Base-by-base conservation (phyloP, 2,797 vertebrate genomes). In the Myotis findleyi region DNA sequence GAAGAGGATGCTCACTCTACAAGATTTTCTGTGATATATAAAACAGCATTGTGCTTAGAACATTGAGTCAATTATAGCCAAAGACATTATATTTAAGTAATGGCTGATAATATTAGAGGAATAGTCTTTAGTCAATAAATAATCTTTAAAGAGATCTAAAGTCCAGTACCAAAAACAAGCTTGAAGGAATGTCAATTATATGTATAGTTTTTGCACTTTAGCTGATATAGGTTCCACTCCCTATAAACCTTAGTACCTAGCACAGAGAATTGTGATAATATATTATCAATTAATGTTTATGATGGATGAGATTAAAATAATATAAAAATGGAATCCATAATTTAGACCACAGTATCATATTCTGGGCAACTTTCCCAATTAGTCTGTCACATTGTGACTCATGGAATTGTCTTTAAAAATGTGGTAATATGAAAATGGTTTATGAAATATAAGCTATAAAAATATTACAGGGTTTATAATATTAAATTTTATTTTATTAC, bases 71-170 rank as follows among this genome's bases (percentile, higher is more conserved):
- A 14, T 14, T 79, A 27, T 18, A 13, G 38, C 21, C 47, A 91
- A 75, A 72, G 7, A 81, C 1, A 12, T 2, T 8, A 44, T 47
- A 30, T 89, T 82, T 87, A 80, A 14, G 66, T 36, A 59, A 82
- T 4, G 33, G 73, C 10, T 83, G 12, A 16, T 14, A 25, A 90
- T 51, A 64, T 82, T 64, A 82, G 8, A 92, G 77, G 6, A 92
- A 73, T 2, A 81, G 33, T n/a, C 69, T 33, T 75, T 69, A 73
- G 41, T 53, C 69, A 88, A 44, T 41, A 30, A 93, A 64, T 11
- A 86, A 41, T 68, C 90, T 82, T 88, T 25, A 82, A 75, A 92
- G 64, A 49, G 44, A 41, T 38, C 69, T 84, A 71, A 94, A 90
- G 84, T 79, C 33, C 85, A 82, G 27, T 92, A 23, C 36, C 23